Evolutionary conservation across 2,113 vertebrate genomes (phyloP).

Genomic region (Amazona guildingii): DNA sequence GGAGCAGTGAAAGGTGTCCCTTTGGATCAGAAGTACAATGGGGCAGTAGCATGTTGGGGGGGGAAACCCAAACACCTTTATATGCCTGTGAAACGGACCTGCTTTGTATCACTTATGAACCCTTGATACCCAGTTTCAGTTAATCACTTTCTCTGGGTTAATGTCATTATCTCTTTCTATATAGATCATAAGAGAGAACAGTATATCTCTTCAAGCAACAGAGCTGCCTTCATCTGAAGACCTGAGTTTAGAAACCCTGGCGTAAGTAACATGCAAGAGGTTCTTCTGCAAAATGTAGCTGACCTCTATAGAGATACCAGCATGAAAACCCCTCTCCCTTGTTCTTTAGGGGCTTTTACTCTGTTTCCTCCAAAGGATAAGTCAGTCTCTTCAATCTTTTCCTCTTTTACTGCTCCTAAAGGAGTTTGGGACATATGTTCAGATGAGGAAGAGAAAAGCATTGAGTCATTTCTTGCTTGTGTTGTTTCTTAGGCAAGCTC

Average conservation of each 20-base stretch:
- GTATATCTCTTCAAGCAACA: conserved; percentile 81
- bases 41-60: background rate
- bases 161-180: background rate
- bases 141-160: background rate
- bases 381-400: background rate
- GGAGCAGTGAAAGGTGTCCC: background rate
- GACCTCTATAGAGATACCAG: background rate
- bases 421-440: background rate
- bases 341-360: background rate
- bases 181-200: conserved; percentile 93
- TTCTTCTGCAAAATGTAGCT: background rate
- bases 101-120: background rate
- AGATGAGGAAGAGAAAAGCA: background rate
- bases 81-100: background rate
- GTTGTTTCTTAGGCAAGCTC: conserved; percentile 86
- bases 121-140: background rate
- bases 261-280: conserved; percentile 78
- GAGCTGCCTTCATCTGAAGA: conserved; percentile 88
- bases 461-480: background rate
- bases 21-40: background rate
- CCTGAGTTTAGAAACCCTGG: conserved; percentile 92
- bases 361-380: background rate
- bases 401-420: background rate
- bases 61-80: background rate
- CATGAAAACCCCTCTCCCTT: background rate